Base-by-base conservation (phyloP, 2,797 vertebrate species). In the Takifugu rubripes region DNA sequence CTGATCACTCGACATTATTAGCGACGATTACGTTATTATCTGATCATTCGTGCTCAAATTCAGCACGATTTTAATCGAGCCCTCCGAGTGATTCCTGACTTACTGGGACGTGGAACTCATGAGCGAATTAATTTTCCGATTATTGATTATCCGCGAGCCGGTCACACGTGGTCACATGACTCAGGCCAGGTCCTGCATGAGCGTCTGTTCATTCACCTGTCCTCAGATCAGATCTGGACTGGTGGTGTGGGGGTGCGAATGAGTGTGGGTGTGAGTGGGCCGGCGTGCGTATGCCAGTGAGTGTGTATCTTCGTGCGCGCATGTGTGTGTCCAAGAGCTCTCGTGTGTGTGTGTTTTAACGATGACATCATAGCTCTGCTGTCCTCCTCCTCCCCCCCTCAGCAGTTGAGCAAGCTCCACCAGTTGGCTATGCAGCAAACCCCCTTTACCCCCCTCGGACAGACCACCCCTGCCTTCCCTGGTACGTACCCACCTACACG, bases 361-460 rank as follows among this genome's bases (percentile, higher is more conserved):
- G 88, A 96, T 96, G 94, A 96, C 95, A 95, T 98, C 93, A 96
- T 96, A 97, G 96, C 91, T 96, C 94, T 98, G 93, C 90, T 98
- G 94, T 97, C 96, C 95, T 97, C 95, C 96, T 89, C 86, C 88
- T 87, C 92, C 94, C 94, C 88, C 94, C 94, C 86, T 93, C 94
- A 96, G 95, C 95, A 97, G 95, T 94, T 97, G 94, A 97, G 94
- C 95, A 97, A 97, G 95, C 95, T 97, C 93, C 95, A 96, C 95
- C 96, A 96, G 94, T 92, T 96, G 94, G 95, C 95, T 94, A 95
- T 96, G 95, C 95, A 96, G 95, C 95, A 97, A 95, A 94, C 94
- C 94, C 95, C 95, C 87, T 96, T 96, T 96, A 95, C 93, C 94
- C 94, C 95, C 92, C 95, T 97, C 82, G 95, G 95, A 96, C 95